Base-by-base conservation (phyloP, 64 coral and sea anemone genomes). In the Montipora sp. region DNA sequence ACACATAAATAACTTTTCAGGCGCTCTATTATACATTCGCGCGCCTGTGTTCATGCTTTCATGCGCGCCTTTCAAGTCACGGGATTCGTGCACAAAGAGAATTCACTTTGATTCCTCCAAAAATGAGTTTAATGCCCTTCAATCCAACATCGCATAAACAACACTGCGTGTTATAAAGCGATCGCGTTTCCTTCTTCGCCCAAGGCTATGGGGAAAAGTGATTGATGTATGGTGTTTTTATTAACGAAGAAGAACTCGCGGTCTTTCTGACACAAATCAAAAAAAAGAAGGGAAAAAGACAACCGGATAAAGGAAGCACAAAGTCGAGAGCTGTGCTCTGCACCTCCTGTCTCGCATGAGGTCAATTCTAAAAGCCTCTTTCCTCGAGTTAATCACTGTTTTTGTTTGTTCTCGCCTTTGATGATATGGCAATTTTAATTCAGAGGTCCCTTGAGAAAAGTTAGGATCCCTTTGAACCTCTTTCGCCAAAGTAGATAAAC, bases 381-480 rank as follows among this genome's bases (percentile, higher is more conserved):
- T 85, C 10, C 82, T 85, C 8, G 16, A 85, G 82, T 71, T 85
- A 85, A 85, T 85, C 65, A 85, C 82, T 84, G 61, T 70, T 72
- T 85, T 85, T 85, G 82, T 85, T 85, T 72, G 65, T 85, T 14
- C 66, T 46, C 73, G 46, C 82, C 63, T 85, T 85, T 72, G 82
- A 85, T 85, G 82, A 85, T 85, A 85, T 71, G 82, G 65, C 82
- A 85, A 85, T 85, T 85, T 85, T 85, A 85, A 85, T 85, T 85
- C 82, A 85, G 82, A 50, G 21, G 82, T 85, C 82, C 65, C 82
- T 72, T 19, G 82, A 85, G 82, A 85, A 59, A n/a, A 48, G 27
- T 85, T 69, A 48, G 36, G 19, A 12, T 85, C 47, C 18, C 61
- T 81, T 81, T 27, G 24, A 61, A 61, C 51, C 46, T 49, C 60